A percentile compares a stretch with the other conserved stretches of the same genome.
Conservation (phyloP, 1,140 invertebrate species). For the Chironomus tepperi region DNA sequence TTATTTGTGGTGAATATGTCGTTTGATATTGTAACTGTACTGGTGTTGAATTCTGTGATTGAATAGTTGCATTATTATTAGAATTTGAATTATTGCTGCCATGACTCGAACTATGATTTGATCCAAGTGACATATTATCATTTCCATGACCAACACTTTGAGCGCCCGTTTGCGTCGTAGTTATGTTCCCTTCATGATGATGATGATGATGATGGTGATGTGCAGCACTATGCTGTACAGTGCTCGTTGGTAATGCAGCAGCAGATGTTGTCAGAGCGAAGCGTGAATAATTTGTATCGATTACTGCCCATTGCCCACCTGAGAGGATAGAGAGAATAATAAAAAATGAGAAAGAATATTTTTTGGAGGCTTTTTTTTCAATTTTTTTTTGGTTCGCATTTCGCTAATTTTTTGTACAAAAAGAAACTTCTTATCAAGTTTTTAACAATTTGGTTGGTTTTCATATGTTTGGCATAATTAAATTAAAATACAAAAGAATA, state of each 20-base stretch:
- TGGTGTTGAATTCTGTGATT: conserved; percentile 34
- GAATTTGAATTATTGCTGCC: conserved; percentile 31
- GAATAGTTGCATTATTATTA: conserved; percentile 34
- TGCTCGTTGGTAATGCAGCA: conserved; percentile 38
- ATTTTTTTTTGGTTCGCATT: neutral
- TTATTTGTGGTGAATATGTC: conserved; percentile 39
- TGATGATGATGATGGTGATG: conserved; percentile 26
- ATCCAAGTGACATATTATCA: conserved; percentile 13
- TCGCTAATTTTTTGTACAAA: no score
- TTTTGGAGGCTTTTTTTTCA: neutral
- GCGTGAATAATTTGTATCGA: conserved; percentile 56
- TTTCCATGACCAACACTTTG: conserved; percentile 28
- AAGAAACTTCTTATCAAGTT: neutral
- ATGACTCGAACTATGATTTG: conserved; percentile 20
- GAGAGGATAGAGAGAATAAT: conserved; percentile 41
- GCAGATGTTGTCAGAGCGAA: conserved; percentile 50
- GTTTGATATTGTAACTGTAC: conserved; percentile 27
- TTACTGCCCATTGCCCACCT: conserved; percentile 61
- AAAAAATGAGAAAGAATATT: conserved; percentile 25
- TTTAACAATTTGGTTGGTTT: neutral
- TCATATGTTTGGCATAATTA: conserved; percentile 5
- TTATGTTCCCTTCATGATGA: conserved; percentile 19
- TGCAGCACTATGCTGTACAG: conserved; percentile 36
- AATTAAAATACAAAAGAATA: conserved; percentile 11
- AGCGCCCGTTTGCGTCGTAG: conserved; percentile 30